Evolutionary conservation across 2,888 invertebrate genomes (phyloP).

Genomic region (Ligdia adustata): DNA sequence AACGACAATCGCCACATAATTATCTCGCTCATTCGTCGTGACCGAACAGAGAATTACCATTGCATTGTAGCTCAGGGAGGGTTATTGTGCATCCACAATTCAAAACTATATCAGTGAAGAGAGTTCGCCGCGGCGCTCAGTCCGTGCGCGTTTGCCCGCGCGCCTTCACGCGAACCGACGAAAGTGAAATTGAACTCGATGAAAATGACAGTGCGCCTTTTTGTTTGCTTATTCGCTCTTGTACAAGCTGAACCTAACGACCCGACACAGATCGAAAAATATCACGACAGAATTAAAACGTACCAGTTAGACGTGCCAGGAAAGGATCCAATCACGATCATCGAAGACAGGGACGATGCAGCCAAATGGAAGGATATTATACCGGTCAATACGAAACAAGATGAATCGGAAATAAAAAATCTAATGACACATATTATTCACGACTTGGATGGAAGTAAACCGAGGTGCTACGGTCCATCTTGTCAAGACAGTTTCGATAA

Average conservation of each 20-base stretch:
- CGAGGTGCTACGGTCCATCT: constrained; percentile 76
- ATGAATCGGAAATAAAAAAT: constrained; percentile 66
- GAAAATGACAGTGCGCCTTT: constrained; percentile 73
- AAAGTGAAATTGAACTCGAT: constrained; percentile 72
- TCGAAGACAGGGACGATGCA: constrained; percentile 70
- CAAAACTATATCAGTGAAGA: constrained; percentile 78
- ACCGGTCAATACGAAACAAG: constrained; percentile 43
- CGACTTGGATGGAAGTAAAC: constrained; percentile 60
- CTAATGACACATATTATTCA: constrained; percentile 73
- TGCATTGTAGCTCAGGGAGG: constrained; percentile 79
- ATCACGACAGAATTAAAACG: constrained; percentile 69
- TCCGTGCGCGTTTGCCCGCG: constrained; percentile 66
- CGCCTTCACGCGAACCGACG: constrained; percentile 63
- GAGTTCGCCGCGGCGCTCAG: constrained; percentile 66
- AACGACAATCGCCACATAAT: constrained; percentile 76
- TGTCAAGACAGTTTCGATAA: constrained; percentile 67
- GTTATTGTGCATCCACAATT: constrained; percentile 74
- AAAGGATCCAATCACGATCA: constrained; percentile 82
- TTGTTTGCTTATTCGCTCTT: constrained; percentile 59
- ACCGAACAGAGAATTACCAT: constrained; percentile 72
- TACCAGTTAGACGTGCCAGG: constrained; percentile 84
- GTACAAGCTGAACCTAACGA: constrained; percentile 58
- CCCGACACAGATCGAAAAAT: constrained; percentile 62
- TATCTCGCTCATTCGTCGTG: constrained; percentile 80
- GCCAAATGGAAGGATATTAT: constrained; percentile 54